These are phyloP conservation scores for Gasterosteus aculeatus DNA, from an alignment of 2,113 vertebrate genomes.

Conservation along the genomic window DNA sequence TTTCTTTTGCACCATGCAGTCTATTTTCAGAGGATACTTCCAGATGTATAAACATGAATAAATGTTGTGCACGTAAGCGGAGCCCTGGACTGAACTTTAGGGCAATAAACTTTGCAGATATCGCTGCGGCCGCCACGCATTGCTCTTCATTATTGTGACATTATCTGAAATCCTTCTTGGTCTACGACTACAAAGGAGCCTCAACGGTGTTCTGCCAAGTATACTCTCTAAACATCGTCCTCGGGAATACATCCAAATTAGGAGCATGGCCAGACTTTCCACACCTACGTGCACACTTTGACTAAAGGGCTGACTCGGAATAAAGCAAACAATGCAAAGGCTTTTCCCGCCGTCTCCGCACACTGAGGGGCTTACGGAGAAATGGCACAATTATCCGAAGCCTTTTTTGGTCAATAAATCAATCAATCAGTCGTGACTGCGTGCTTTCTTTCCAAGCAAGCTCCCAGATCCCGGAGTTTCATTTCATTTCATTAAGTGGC, in stretches of 20 bases:
- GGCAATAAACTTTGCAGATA: not conserved
- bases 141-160: not conserved
- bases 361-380: not conserved
- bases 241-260: not conserved
- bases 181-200: not conserved
- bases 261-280: not conserved
- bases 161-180: not conserved
- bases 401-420: not conserved
- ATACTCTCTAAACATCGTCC: not conserved
- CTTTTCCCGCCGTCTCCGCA: not conserved
- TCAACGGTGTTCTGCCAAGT: not conserved
- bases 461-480: slow-evolving; percentile 42
- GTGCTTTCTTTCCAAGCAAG: slow-evolving; percentile 36
- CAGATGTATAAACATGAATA: not conserved
- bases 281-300: slow-evolving; percentile 13
- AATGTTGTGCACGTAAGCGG: not conserved
- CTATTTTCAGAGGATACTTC: not conserved
- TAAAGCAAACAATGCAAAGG: not conserved
- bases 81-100: no score
- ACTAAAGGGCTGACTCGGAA: slow-evolving; percentile 5
- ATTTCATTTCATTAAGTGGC: slow-evolving; percentile 63
- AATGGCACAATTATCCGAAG: slow-evolving; percentile 16
- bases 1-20: not conserved
- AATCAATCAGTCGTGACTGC: slow-evolving; percentile 24
- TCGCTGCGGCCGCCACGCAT: no score